phyloP scores from a whole-genome alignment of 2,113 vertebrate genomes.

The Axis porcinus region DNA sequence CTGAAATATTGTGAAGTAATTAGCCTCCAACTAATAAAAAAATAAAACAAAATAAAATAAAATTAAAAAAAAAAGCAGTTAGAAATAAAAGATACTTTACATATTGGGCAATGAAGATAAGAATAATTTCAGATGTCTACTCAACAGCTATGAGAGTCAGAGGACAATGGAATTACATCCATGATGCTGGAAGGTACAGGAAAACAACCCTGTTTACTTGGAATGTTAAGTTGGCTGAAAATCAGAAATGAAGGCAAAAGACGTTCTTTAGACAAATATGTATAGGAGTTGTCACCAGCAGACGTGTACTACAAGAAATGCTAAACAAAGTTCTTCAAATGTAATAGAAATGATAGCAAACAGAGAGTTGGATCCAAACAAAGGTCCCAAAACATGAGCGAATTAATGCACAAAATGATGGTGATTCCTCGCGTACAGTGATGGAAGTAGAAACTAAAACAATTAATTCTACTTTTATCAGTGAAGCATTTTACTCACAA shows the following conservation, averaged over 20 bases:
- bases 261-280: background rate
- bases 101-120: background rate
- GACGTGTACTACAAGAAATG: background rate
- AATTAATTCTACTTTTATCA: background rate
- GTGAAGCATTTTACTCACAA: background rate
- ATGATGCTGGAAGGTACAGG: background rate
- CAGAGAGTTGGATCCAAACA: background rate
- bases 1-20: no score
- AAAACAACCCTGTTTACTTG: background rate
- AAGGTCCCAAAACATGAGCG: background rate
- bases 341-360: background rate
- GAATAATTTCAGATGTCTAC: constrained; percentile 14
- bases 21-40: no score
- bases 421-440: background rate
- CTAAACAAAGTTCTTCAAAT: background rate
- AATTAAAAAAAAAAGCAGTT: background rate
- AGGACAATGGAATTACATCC: background rate
- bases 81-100: background rate
- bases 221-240: background rate
- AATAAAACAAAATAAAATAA: no score
- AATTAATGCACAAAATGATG: background rate
- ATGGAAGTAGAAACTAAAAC: background rate
- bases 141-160: background rate
- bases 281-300: background rate
- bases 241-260: background rate